Conservation (phyloP, 1,140 invertebrate species). For the Pissodes strobi region DNA sequence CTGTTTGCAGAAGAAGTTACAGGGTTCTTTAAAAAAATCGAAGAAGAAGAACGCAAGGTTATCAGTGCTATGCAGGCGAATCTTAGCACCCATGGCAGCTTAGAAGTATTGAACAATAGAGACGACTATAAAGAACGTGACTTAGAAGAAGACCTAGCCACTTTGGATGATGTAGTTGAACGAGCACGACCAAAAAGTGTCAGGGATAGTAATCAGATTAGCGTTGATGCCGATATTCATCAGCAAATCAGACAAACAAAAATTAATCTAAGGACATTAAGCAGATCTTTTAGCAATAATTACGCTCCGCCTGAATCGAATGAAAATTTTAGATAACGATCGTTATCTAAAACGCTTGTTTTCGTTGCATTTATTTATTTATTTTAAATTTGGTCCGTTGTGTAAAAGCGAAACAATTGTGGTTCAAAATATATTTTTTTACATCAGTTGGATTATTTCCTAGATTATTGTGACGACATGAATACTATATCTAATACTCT, state of each 20-base stretch:
- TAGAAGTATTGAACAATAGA: conserved; percentile 6
- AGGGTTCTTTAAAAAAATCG: conserved; percentile 13
- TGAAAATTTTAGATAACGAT: too few relatives aligned
- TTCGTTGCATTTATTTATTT: too few relatives aligned
- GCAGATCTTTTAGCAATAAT: conserved; percentile 12
- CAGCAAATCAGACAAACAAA: conserved; percentile 23
- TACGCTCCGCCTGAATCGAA: too few relatives aligned
- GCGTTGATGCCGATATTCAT: background rate
- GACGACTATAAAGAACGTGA: too few relatives aligned
- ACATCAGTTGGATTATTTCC: too few relatives aligned
- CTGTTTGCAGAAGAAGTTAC: conserved; percentile 53
- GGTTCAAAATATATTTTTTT: too few relatives aligned
- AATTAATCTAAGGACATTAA: conserved; percentile 25
- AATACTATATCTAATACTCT: too few relatives aligned
- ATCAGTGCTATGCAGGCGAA: background rate
- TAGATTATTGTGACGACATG: too few relatives aligned
- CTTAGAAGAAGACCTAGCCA: background rate
- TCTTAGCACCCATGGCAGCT: background rate
- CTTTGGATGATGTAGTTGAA: background rate
- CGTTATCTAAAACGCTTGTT: too few relatives aligned
- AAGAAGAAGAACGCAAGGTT: conserved; percentile 13
- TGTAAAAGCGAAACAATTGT: too few relatives aligned
- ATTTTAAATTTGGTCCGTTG: too few relatives aligned
- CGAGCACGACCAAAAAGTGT: background rate
- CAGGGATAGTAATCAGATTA: background rate